A percentile compares a stretch with the other conserved stretches of the same genome.
Conservation (phyloP, 1,140 invertebrate genomes). For the Drosophila quadrilineata region DNA sequence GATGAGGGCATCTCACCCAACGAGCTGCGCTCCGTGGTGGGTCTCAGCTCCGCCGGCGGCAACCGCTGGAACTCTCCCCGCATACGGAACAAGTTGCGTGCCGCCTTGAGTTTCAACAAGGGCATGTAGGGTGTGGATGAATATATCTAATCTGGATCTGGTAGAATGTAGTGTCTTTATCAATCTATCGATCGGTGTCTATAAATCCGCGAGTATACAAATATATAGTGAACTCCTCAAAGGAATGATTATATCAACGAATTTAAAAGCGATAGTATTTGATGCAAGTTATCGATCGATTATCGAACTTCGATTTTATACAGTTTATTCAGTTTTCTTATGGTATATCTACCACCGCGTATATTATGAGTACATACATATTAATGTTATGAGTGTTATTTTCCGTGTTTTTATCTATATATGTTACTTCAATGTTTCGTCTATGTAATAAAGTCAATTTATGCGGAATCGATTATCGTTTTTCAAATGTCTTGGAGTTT, state of each 20-base stretch:
- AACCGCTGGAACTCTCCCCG: constrained; percentile 84
- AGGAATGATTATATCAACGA: background rate
- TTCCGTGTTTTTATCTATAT: no score
- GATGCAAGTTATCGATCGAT: background rate
- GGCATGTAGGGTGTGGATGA: constrained; percentile 48
- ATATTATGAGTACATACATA: background rate
- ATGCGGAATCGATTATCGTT: no score
- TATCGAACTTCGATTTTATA: background rate
- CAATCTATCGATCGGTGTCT: background rate
- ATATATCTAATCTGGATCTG: background rate
- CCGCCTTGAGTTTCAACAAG: constrained; percentile 81
- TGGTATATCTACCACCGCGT: no score
- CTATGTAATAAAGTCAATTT: constrained; percentile 57
- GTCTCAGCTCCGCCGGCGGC: constrained; percentile 53
- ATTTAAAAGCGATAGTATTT: constrained; percentile 23
- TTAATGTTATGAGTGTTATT: constrained; percentile 6
- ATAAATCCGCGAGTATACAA: background rate
- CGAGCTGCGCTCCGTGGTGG: constrained; percentile 81
- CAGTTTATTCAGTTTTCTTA: no score
- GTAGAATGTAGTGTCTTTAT: background rate
- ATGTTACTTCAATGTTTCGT: constrained; percentile 13
- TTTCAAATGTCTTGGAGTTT: no score
- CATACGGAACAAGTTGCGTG: constrained; percentile 83
- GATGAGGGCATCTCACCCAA: constrained; percentile 87
- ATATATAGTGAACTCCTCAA: background rate